Conservation (phyloP, 2,888 invertebrate genomes). For the Plebejus argus region DNA sequence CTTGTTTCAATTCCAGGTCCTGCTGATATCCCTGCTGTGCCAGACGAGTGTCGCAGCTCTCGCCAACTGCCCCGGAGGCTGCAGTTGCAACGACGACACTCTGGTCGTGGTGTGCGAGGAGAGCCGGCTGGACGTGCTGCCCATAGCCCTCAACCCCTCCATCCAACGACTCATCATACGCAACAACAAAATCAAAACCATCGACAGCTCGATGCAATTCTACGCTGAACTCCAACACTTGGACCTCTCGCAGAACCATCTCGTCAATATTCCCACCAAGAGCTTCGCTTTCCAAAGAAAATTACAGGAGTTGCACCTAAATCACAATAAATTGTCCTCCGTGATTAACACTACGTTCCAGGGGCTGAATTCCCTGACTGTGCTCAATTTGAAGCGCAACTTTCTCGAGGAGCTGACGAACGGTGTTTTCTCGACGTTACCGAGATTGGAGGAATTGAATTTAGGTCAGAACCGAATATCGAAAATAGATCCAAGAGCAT, state of each 20-base stretch:
- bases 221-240: conserved; percentile 92
- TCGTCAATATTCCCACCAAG: conserved; percentile 89
- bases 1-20: conserved; percentile 60
- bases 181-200: conserved; percentile 92
- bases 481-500: conserved; percentile 88
- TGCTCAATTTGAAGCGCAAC: conserved; percentile 90
- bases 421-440: conserved; percentile 87
- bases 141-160: conserved; percentile 94
- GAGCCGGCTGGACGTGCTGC: conserved; percentile 92
- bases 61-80: conserved; percentile 92
- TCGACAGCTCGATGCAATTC: conserved; percentile 94
- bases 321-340: conserved; percentile 91
- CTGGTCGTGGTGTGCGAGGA: conserved; percentile 92
- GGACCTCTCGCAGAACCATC: conserved; percentile 91
- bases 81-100: conserved; percentile 94
- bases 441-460: conserved; percentile 91
- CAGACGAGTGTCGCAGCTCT: conserved; percentile 78
- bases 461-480: conserved; percentile 92
- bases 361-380: conserved; percentile 88
- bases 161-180: conserved; percentile 91
- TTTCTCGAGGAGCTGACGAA: conserved; percentile 89
- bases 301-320: conserved; percentile 90
- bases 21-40: conserved; percentile 65
- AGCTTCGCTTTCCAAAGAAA: conserved; percentile 91
- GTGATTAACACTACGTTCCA: conserved; percentile 90